Conservation (phyloP, 2,888 invertebrate species). For the Chloromyia formosa region DNA sequence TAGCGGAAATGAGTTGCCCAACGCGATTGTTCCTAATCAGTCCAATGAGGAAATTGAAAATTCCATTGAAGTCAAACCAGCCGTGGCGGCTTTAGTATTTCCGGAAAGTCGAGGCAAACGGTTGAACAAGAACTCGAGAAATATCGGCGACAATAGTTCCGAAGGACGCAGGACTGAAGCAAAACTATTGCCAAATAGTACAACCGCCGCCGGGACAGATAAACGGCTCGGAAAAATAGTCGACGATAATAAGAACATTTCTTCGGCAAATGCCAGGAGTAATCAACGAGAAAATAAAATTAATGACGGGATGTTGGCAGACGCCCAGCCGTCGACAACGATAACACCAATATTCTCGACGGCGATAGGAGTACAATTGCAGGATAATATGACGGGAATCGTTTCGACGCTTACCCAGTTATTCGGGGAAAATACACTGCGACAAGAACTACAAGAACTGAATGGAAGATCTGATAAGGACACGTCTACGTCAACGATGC, state of each 20-base stretch:
- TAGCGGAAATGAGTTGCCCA: neutral
- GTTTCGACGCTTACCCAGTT: neutral
- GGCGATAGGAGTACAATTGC: constrained; percentile 8
- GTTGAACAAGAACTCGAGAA: constrained; percentile 13
- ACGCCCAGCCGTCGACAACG: constrained; percentile 32
- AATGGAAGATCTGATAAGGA: constrained; percentile 11
- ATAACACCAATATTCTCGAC: constrained; percentile 25
- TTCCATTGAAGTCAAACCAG: constrained; percentile 17
- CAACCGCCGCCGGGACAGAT: neutral
- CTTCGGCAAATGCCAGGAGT: constrained; percentile 24
- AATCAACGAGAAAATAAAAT: constrained; percentile 46
- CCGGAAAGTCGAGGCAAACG: neutral
- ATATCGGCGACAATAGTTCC: too few species aligned
- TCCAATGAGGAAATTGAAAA: constrained; percentile 36
- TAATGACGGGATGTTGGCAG: constrained; percentile 48
- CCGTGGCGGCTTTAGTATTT: neutral
- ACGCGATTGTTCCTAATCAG: constrained; percentile 5
- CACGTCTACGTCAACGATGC: neutral
- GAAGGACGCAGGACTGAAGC: neutral
- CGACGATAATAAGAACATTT: constrained; percentile 21
- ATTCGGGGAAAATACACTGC: constrained; percentile 16
- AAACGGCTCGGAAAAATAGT: constrained; percentile 23
- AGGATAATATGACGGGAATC: neutral
- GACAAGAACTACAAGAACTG: constrained; percentile 15
- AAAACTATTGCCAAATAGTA: constrained; percentile 10